Base-by-base conservation (phyloP, 92 coral and sea anemone species). In the Heteractis magnifica region DNA sequence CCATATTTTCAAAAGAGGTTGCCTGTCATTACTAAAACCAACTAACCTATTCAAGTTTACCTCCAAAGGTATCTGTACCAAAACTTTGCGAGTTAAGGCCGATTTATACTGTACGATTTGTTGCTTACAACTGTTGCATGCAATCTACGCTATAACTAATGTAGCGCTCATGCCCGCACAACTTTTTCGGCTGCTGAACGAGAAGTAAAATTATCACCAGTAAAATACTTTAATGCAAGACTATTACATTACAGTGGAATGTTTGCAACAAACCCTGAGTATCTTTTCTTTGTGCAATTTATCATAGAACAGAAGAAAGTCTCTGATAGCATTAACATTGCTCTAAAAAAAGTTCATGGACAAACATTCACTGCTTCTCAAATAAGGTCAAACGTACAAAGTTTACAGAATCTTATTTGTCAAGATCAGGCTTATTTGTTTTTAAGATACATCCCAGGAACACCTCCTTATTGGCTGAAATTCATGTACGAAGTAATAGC, bases 381-480 rank as follows among this genome's bases (percentile, higher is more conserved):
- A 82, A 41, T 89, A 71, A 86, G 79, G 68, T 75, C 86, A 51
- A 71, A 86, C 52, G 75, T 20, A 50, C 81, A 89, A 20, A 21
- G 58, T 44, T 65, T 89, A 53, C 49, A 64, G 50, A 75, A 79
- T 78, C 84, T 86, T 18, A 51, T 86, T 75, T 85, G 34, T 10
- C 88, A 90, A 73, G 90, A 90, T 64, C 90, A 90, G 56, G 92
- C 90, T 26, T 90, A 87, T 84, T 56, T 86, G 52, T 89, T 89
- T 73, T 53, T 89, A 64, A 82, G 89, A 71, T 83, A 88, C 74
- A 85, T 85, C 64, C 86, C 86, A 73, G 82, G 86, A 4, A 44
- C 86, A 19, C 82, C 92, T 5, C 89, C 85, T n/a, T 89, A 86
- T 72, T 81, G 92, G 92, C 44, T 34, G 44, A 34, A 34, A 34